Conservation (phyloP, 1,140 invertebrate species). For the Eupristina koningsbergeri region DNA sequence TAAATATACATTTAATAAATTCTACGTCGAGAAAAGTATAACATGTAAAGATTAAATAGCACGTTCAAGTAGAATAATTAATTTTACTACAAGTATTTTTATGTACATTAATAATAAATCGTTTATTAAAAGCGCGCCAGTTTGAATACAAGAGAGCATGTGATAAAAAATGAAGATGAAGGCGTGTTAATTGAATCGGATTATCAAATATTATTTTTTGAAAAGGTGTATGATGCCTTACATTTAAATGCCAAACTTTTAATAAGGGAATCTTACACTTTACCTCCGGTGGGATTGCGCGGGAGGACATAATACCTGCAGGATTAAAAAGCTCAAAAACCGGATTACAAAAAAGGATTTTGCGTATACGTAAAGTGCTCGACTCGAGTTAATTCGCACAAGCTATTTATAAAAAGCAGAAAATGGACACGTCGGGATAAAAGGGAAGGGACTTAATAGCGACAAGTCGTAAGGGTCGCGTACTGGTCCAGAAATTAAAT, state of each 20-base stretch:
- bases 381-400: conserved; percentile 14
- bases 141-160: too few species aligned
- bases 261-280: not conserved
- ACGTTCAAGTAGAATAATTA: too few species aligned
- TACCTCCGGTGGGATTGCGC: not conserved
- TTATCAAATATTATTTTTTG: too few species aligned
- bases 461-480: not conserved
- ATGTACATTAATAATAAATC: too few species aligned
- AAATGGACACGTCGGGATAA: conserved; percentile 12
- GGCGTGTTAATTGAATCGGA: too few species aligned
- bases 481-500: conserved; percentile 13
- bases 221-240: not conserved
- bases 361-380: conserved; percentile 1
- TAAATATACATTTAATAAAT: too few species aligned
- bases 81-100: too few species aligned
- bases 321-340: not conserved
- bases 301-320: not conserved
- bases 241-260: conserved; percentile 4
- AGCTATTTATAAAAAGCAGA: conserved; percentile 38
- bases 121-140: too few species aligned
- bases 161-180: too few species aligned
- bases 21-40: too few species aligned
- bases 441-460: not conserved
- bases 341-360: conserved; percentile 19
- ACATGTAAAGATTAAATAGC: too few species aligned